These are phyloP conservation scores for Eilema griseolum DNA, from an alignment of 2,888 invertebrate genomes.

Conservation along the genomic window DNA sequence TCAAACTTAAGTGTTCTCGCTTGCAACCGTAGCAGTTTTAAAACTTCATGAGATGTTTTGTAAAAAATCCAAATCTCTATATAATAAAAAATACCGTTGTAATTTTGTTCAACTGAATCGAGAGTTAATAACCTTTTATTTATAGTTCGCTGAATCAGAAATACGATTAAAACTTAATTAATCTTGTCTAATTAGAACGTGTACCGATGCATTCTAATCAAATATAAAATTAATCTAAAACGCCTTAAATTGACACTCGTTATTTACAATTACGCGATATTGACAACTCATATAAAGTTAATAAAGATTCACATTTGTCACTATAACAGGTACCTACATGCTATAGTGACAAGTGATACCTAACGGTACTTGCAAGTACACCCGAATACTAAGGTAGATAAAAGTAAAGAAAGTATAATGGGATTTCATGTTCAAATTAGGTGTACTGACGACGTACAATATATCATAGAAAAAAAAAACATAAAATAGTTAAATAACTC, in stretches of 20 bases:
- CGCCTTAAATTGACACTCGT: background rate
- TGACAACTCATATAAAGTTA: background rate
- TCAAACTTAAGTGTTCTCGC: too few relatives aligned
- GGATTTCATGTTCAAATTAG: background rate
- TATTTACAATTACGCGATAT: background rate
- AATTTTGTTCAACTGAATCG: background rate
- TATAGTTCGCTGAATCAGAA: background rate
- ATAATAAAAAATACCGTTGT: background rate
- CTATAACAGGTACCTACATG: background rate
- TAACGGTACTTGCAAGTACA: background rate
- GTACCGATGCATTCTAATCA: background rate
- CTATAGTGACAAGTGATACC: too few relatives aligned
- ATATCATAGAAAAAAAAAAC: too few relatives aligned
- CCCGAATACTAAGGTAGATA: background rate
- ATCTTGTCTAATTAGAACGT: background rate
- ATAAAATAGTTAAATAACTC: too few relatives aligned
- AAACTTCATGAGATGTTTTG: too few relatives aligned
- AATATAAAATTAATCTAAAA: background rate
- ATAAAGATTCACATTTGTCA: background rate
- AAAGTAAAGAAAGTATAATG: background rate
- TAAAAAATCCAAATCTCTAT: background rate
- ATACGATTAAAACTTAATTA: background rate
- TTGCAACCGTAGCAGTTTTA: background rate
- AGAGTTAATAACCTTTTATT: background rate
- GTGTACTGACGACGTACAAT: too few relatives aligned